These are phyloP conservation scores for Heliangelus exortis DNA, from an alignment of 2,797 vertebrate genomes.

Conservation along the genomic window DNA sequence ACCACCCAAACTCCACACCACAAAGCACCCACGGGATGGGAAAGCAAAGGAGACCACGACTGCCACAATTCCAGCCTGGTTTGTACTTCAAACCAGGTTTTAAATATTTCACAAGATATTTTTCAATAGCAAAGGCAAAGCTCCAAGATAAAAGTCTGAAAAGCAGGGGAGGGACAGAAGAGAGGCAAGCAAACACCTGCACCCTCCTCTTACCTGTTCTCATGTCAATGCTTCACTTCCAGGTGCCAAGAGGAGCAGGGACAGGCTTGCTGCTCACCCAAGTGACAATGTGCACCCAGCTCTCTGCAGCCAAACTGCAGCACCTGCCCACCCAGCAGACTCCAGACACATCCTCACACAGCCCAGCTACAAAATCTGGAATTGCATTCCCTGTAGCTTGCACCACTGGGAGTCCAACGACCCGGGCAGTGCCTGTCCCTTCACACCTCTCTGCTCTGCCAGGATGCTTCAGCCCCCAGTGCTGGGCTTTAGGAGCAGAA, in stretches of 20 bases:
- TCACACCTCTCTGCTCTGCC: neutral
- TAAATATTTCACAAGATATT: conserved; percentile 8
- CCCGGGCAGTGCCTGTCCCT: neutral
- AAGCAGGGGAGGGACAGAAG: neutral
- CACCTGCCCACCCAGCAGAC: neutral
- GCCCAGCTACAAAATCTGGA: accelerated
- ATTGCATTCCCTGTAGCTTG: neutral
- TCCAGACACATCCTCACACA: accelerated
- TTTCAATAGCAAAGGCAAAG: neutral
- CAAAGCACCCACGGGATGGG: accelerated
- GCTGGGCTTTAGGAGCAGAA: accelerated
- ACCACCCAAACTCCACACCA: neutral
- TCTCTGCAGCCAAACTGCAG: neutral
- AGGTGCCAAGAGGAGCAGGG: neutral
- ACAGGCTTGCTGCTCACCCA: neutral
- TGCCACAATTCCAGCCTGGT: neutral
- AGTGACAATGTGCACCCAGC: accelerated
- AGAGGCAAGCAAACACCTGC: neutral
- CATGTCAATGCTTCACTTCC: neutral
- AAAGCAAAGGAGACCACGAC: neutral
- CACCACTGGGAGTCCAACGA: accelerated
- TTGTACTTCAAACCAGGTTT: neutral
- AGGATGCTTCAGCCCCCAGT: neutral
- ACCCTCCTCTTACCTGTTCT: neutral
- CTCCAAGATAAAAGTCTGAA: neutral